These are phyloP conservation scores for Lasioglossum baleicum DNA, from an alignment of 1,140 invertebrate species.

Conservation along the genomic window DNA sequence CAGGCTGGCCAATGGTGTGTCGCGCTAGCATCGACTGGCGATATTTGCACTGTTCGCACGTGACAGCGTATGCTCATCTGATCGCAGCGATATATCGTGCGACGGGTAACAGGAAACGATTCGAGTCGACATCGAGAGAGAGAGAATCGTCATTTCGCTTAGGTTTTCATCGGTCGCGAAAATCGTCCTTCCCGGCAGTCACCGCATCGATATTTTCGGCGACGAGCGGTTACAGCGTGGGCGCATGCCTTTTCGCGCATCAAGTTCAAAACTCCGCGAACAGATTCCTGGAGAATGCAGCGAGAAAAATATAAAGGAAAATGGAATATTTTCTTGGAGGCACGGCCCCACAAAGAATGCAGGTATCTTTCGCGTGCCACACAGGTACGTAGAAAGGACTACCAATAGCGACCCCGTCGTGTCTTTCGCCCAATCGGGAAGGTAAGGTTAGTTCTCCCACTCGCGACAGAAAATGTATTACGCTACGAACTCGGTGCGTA, in stretches of 20 bases:
- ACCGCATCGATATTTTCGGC: slow-evolving; percentile 3
- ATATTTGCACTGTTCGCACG: background rate
- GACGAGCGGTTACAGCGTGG: background rate
- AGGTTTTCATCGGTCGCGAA: background rate
- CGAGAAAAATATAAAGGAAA: background rate
- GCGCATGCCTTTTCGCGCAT: background rate
- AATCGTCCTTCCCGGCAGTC: background rate
- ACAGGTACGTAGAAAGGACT: slow-evolving; percentile 34
- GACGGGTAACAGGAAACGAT: too few species aligned
- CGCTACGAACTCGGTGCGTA: slow-evolving; percentile 2
- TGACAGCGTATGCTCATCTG: background rate
- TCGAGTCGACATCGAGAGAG: background rate
- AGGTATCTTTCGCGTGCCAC: slow-evolving; percentile 17
- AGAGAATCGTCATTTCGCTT: background rate
- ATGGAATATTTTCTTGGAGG: background rate
- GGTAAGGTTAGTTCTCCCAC: slow-evolving; percentile 40
- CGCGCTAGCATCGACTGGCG: slow-evolving; percentile 5
- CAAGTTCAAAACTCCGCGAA: background rate
- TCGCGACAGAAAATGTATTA: slow-evolving; percentile 35
- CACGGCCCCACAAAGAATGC: background rate
- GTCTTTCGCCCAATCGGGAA: slow-evolving; percentile 40
- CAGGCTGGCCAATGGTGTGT: slow-evolving; percentile 22
- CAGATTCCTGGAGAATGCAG: background rate
- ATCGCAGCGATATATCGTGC: background rate
- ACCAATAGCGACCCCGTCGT: slow-evolving; percentile 35